These are phyloP conservation scores for Tanypteryx hageni DNA, from an alignment of 2,888 invertebrate species.

Conservation along the genomic window DNA sequence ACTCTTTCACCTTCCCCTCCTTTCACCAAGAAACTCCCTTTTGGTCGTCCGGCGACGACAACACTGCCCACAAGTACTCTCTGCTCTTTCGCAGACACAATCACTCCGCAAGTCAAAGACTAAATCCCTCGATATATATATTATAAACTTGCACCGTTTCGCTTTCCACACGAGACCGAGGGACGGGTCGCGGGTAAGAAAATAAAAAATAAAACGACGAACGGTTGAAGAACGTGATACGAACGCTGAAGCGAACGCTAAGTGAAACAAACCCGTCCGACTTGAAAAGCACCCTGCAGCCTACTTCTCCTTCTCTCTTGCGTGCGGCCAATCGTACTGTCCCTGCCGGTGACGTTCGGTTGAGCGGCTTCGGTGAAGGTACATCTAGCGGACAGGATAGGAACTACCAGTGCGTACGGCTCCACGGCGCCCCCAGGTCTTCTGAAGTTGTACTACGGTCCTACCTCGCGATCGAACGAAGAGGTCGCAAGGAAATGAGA, in stretches of 20 bases:
- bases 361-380: not conserved
- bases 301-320: not conserved
- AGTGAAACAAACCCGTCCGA: not conserved
- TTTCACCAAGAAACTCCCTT: not conserved
- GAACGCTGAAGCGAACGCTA: not conserved
- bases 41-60: not conserved
- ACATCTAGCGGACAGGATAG: not conserved
- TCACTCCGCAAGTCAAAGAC: not conserved
- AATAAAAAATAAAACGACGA: not conserved
- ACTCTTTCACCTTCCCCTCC: not conserved
- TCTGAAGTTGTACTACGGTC: not conserved
- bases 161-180: not conserved
- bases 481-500: not conserved
- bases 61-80: slow-evolving; percentile 18
- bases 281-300: not conserved
- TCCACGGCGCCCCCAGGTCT: not conserved
- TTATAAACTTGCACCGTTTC: not conserved
- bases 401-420: not conserved
- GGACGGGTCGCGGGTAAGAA: not conserved
- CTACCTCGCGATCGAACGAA: not conserved
- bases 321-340: slow-evolving; percentile 15
- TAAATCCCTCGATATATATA: not conserved
- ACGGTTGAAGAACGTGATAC: not conserved
- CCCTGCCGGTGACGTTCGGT: not conserved
- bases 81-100: not conserved